A percentile compares a stretch with the other conserved stretches of the same genome.
Evolutionary conservation across 1,140 invertebrate genomes (phyloP).

Genomic region (Drosophila oshimai): DNA sequence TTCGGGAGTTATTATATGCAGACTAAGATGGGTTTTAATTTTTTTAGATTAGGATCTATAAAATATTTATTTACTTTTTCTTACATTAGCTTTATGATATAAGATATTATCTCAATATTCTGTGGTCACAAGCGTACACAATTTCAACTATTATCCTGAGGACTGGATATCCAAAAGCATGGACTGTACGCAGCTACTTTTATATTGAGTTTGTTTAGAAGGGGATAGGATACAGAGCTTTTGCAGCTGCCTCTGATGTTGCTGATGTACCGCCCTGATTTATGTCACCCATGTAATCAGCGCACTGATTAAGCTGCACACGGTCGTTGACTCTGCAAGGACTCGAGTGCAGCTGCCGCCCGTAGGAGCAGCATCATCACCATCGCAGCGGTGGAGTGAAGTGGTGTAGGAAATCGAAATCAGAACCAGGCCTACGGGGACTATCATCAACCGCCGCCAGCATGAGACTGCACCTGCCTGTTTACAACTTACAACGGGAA

Average conservation of each 20-base stretch:
- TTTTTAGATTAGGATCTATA: too few species aligned
- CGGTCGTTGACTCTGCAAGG: conserved; percentile 65
- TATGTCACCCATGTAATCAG: conserved; percentile 76
- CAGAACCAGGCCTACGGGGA: conserved; percentile 38
- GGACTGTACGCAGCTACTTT: conserved; percentile 42
- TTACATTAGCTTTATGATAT: too few species aligned
- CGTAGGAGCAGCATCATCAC: conserved; percentile 41
- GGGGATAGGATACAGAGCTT: conserved; percentile 41
- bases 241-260: conserved; percentile 53
- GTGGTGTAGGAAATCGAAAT: conserved; percentile 16
- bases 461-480: conserved; percentile 74
- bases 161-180: neutral
- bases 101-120: neutral
- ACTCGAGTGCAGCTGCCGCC: conserved; percentile 51
- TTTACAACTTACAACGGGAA: conserved; percentile 76
- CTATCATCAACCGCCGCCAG: conserved; percentile 63
- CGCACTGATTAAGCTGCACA: conserved; percentile 69
- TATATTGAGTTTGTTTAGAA: conserved; percentile 29
- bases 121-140: neutral
- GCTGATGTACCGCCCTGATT: conserved; percentile 50
- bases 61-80: too few species aligned
- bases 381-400: conserved; percentile 2
- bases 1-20: too few species aligned
- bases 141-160: neutral
- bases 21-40: too few species aligned